A percentile compares a stretch with the other conserved stretches of the same genome.
Conservation (phyloP, 2,113 vertebrate genomes). For the Nothobranchius kuhntae region DNA sequence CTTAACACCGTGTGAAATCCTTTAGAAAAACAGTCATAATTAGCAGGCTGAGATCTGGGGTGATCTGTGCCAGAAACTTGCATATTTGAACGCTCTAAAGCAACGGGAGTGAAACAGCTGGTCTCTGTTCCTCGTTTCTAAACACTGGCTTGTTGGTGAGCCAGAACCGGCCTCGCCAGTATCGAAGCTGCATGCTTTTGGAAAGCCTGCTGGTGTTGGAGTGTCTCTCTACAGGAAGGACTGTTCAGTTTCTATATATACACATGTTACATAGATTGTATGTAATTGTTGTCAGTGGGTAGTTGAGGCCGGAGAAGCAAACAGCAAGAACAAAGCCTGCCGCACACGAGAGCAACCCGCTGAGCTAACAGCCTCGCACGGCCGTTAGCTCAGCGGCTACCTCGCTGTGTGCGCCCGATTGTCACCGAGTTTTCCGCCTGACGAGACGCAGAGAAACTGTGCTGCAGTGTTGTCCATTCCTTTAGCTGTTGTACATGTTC, state of each 20-base stretch:
- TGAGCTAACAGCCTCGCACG: too few relatives aligned
- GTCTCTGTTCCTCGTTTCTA: slow-evolving; percentile 37
- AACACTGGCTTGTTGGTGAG: slow-evolving; percentile 14
- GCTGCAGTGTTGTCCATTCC: too few relatives aligned
- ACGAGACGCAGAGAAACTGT: too few relatives aligned
- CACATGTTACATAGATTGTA: too few relatives aligned
- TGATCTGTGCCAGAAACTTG: slow-evolving; percentile 23
- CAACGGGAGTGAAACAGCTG: slow-evolving; percentile 35
- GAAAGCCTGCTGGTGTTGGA: neutral
- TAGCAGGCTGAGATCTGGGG: slow-evolving; percentile 29
- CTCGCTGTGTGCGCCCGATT: too few relatives aligned
- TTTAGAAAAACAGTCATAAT: slow-evolving; percentile 34
- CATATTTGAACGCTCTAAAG: slow-evolving; percentile 30
- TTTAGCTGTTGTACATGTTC: too few relatives aligned
- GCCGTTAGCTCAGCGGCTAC: too few relatives aligned
- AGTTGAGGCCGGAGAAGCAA: too few relatives aligned
- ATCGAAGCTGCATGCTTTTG: slow-evolving; percentile 9
- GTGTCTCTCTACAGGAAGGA: neutral
- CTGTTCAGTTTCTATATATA: neutral
- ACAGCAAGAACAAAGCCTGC: too few relatives aligned
- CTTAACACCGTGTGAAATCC: slow-evolving; percentile 47
- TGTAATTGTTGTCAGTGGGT: too few relatives aligned
- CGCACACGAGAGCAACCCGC: too few relatives aligned
- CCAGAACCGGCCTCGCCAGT: slow-evolving; percentile 27
- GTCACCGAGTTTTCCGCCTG: too few relatives aligned